Base-by-base conservation (phyloP, 2,113 vertebrate species). In the Athene cunicularia region DNA sequence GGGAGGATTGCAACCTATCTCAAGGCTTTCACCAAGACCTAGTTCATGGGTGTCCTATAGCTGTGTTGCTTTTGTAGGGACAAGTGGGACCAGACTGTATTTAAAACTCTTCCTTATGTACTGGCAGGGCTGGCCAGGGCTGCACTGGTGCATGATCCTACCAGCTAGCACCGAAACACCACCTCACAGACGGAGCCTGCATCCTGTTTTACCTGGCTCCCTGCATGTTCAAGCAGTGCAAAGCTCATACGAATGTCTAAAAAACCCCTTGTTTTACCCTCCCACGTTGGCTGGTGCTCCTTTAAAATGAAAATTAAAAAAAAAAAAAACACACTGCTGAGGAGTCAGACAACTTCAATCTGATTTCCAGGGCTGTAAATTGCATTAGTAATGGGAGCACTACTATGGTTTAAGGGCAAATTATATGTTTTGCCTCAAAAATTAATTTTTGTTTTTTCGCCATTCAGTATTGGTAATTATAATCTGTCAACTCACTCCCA, bases 361-460 rank as follows among this genome's bases (percentile, higher is more conserved):
- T 88, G 80, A 91, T 90, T 95, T 96, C 37, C 19, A 76, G 82
- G 74, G 71, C 77, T 88, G 88, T 83, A 97, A 96, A 97, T 90
- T 84, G 67, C 59, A 77, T 94, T 94, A 94, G 70, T 55, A 80
- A 97, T 92, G 96, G 91, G 87, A 88, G 49, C 90, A 49, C 56
- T 87, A 91, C 64, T 80, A 75, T 20, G 53, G 63, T 96, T 98
- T 97, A 97, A 96, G 97, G 90, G 80, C 72, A 98, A 98, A 98
- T 98, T 95, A 95, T 66, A 97, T 96, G 95, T 97, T 98, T 98
- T 96, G 70, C 94, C 86, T 97, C 70, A 90, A 90, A 97, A 98
- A 97, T 90, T 86, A 97, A 96, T 91, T 93, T 97, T 96, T 62
- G 74, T 49, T 60, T 96, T 77, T 56, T 24, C 56, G 68, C 71